A percentile compares a stretch with the other conserved stretches of the same genome.
phyloP scores from a whole-genome alignment of 1,140 invertebrate genomes.

The Drosophila pandora region DNA sequence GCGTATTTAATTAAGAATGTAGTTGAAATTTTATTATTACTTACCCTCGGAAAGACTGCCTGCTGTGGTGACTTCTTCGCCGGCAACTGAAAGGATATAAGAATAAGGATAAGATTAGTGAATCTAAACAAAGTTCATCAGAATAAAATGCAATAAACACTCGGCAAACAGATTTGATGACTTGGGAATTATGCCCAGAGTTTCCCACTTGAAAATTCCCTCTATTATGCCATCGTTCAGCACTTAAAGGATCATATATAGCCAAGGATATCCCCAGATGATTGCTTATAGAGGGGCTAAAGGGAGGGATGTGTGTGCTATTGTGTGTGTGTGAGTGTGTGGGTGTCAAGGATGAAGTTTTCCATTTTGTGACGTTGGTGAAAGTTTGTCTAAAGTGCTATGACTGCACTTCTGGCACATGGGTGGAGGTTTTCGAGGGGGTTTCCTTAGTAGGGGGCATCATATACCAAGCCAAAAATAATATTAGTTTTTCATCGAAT shows the following conservation, averaged over 20 bases:
- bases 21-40: background rate
- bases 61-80: conserved; percentile 62
- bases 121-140: background rate
- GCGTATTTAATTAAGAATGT: background rate
- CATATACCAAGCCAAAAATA: background rate
- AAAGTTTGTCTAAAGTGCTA: conserved; percentile 41
- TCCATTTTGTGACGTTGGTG: conserved; percentile 23
- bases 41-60: conserved; percentile 76
- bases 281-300: background rate
- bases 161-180: conserved; percentile 27
- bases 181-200: conserved; percentile 32
- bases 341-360: conserved; percentile 36
- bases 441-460: background rate
- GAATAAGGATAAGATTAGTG: background rate
- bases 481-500: background rate
- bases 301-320: background rate
- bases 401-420: conserved; percentile 29
- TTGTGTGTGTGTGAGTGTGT: background rate
- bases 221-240: conserved; percentile 25
- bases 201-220: conserved; percentile 19
- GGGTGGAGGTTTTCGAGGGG: conserved; percentile 6
- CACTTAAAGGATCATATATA: conserved; percentile 36
- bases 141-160: conserved; percentile 29
- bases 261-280: conserved; percentile 32
- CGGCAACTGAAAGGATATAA: conserved; percentile 55